These are phyloP conservation scores for Eumaeus atala DNA, from an alignment of 1,140 invertebrate genomes.

Conservation along the genomic window DNA sequence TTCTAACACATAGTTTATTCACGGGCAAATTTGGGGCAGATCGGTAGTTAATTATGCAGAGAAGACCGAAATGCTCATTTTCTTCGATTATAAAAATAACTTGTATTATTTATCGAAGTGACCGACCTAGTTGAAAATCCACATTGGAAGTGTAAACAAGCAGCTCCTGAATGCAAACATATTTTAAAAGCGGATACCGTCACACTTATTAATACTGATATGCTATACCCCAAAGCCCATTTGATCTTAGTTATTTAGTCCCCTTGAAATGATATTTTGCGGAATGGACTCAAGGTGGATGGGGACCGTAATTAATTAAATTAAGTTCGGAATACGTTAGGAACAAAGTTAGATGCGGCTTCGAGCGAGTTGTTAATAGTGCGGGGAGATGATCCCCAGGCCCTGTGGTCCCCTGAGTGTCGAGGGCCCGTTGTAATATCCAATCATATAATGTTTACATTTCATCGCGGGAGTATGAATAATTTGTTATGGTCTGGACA, in stretches of 20 bases:
- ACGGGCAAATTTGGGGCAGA: too few relatives aligned
- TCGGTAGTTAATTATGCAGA: too few relatives aligned
- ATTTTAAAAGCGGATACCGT: too few relatives aligned
- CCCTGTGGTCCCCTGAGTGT: conserved; percentile 38
- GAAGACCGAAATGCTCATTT: too few relatives aligned
- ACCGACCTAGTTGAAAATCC: too few relatives aligned
- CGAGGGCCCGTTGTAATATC: conserved; percentile 61
- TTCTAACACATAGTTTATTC: too few relatives aligned
- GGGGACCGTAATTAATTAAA: conserved; percentile 68
- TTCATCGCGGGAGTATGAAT: conserved; percentile 70
- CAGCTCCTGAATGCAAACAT: too few relatives aligned
- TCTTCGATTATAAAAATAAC: too few relatives aligned
- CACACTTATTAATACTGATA: too few relatives aligned
- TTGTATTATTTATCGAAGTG: too few relatives aligned
- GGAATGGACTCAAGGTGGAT: conserved; percentile 50
- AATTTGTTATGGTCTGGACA: conserved; percentile 72
- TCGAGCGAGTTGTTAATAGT: conserved; percentile 63
- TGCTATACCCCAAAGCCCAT: conserved; percentile 19
- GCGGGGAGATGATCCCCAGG: conserved; percentile 56
- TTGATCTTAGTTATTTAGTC: conserved; percentile 43
- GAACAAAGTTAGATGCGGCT: conserved; percentile 63
- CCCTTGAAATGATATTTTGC: conserved; percentile 65
- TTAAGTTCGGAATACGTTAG: conserved; percentile 68
- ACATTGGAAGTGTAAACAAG: too few relatives aligned
- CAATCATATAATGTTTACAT: conserved; percentile 75